A percentile compares a stretch with the other conserved stretches of the same genome.
Evolutionary conservation across 2,888 invertebrate genomes (phyloP).

Genomic region (Dicycla oo): DNA sequence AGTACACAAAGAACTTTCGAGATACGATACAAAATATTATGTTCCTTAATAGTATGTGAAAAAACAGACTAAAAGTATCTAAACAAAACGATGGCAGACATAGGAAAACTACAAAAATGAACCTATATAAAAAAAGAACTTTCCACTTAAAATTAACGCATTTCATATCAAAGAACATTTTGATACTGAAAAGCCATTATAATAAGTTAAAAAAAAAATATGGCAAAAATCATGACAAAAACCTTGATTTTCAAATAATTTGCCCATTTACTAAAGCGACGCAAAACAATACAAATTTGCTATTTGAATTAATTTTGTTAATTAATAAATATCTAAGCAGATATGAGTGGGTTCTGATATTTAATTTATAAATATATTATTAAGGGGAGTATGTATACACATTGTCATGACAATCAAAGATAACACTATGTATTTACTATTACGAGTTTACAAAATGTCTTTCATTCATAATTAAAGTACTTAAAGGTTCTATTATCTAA

Average conservation of each 20-base stretch:
- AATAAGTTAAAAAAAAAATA: conserved; percentile 27
- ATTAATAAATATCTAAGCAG: conserved; percentile 83
- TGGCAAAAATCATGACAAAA: conserved; percentile 37
- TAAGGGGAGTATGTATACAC: conserved; percentile 81
- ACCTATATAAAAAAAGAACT: conserved; percentile 6
- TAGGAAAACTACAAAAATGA: conserved; percentile 37
- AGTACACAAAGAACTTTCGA: conserved; percentile 42
- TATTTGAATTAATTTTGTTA: conserved; percentile 37
- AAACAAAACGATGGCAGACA: conserved; percentile 20
- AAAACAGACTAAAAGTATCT: conserved; percentile 19
- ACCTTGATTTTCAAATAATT: conserved; percentile 15
- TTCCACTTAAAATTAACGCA: conserved; percentile 29
- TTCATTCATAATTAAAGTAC: conserved; percentile 28
- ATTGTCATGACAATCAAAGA: conserved; percentile 78
- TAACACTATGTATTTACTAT: conserved; percentile 69
- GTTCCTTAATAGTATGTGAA: conserved; percentile 21
- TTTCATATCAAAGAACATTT: conserved; percentile 8
- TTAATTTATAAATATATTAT: conserved; percentile 71
- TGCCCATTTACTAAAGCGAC: conserved; percentile 7
- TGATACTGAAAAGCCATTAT: not conserved
- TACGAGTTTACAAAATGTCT: conserved; percentile 22
- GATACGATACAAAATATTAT: conserved; percentile 30
- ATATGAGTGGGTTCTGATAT: conserved; percentile 85
- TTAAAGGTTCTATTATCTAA: conserved; percentile 20
- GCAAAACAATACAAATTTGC: conserved; percentile 22